These are phyloP conservation scores for Mermis nigrescens DNA, from an alignment of 2,888 invertebrate species.

Conservation along the genomic window DNA sequence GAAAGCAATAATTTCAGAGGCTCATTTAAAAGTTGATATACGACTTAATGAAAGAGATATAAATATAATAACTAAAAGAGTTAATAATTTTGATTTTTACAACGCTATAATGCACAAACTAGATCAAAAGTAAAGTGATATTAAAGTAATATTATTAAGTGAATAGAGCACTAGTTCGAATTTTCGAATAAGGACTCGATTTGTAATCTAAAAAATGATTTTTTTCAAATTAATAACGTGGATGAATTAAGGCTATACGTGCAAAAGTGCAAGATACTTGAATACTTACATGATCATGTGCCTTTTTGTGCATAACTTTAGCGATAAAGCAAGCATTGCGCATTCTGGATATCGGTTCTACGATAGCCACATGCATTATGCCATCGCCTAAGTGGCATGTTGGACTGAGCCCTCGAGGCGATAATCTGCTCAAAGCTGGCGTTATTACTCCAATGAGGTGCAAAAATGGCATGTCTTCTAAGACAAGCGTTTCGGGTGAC, in stretches of 20 bases:
- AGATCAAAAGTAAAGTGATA: no score
- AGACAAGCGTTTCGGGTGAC: no score
- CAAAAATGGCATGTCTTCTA: background rate
- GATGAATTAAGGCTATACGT: background rate
- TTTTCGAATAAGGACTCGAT: background rate
- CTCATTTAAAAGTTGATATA: no score
- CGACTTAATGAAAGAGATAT: no score
- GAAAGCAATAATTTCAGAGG: no score
- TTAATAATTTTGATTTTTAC: no score
- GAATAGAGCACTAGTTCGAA: no score
- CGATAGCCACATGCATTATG: slow-evolving; percentile 52
- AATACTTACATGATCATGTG: slow-evolving; percentile 7
- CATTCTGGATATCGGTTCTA: slow-evolving; percentile 50
- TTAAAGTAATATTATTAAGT: no score
- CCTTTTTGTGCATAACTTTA: background rate
- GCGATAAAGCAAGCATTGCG: background rate
- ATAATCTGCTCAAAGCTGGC: slow-evolving; percentile 52
- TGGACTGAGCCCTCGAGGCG: slow-evolving; percentile 56
- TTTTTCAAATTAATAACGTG: background rate
- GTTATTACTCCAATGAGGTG: slow-evolving; percentile 52
- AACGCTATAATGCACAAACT: no score
- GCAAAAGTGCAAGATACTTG: background rate
- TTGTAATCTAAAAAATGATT: background rate
- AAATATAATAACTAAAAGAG: no score
- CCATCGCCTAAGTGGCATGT: slow-evolving; percentile 61